phyloP scores from a whole-genome alignment of 2,797 vertebrate species.

The Petrocephalus sullivani region DNA sequence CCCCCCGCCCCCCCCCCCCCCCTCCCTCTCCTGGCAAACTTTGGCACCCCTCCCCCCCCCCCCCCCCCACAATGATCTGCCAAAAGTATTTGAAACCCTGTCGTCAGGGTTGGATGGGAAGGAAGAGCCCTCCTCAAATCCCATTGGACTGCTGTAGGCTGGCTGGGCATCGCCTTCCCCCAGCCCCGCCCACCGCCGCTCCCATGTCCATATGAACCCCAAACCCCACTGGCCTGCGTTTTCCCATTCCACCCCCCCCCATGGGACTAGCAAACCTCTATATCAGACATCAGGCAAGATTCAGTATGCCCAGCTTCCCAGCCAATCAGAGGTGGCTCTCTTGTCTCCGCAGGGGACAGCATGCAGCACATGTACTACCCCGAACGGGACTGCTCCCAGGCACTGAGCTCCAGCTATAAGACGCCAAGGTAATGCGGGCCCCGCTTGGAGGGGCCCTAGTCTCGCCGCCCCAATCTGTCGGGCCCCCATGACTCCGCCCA shows the following conservation, averaged over 20 bases:
- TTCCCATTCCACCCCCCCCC: background rate
- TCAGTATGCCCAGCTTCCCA: background rate
- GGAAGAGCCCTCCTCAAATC: background rate
- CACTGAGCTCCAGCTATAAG: slow-evolving; percentile 53
- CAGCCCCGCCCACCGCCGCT: background rate
- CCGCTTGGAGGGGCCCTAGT: background rate
- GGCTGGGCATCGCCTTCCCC: background rate
- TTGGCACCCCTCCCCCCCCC: no score
- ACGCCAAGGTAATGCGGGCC: slow-evolving; percentile 51
- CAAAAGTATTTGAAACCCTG: background rate
- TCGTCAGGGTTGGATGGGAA: background rate
- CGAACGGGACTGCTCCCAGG: slow-evolving; percentile 61
- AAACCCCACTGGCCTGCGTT: background rate
- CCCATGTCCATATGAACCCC: background rate
- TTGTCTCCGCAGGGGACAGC: slow-evolving; percentile 54
- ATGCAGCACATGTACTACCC: slow-evolving; percentile 15
- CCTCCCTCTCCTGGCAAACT: background rate
- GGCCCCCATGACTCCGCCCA: no score
- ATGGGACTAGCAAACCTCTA: background rate
- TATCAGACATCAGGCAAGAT: background rate
- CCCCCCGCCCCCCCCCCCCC: no score
- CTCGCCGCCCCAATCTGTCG: background rate
- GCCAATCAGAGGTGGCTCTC: background rate
- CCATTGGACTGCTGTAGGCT: background rate
- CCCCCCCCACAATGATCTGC: background rate